Evolutionary conservation across 2,113 vertebrate species (phyloP).

Genomic region (Austrofundulus limnaeus): DNA sequence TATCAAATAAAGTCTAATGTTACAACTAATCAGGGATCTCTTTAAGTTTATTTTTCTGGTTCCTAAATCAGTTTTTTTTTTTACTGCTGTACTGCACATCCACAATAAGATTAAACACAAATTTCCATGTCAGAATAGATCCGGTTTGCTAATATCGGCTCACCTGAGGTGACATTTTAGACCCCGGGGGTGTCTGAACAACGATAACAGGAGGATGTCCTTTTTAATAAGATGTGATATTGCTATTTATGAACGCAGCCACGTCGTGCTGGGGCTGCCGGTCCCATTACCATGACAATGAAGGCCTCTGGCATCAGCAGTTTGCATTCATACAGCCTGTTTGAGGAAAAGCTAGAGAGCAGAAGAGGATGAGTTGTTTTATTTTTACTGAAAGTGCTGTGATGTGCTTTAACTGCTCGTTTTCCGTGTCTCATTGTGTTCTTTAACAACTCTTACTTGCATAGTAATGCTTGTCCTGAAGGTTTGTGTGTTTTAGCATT

Average conservation of each 20-base stretch:
- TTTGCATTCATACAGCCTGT: slow-evolving; percentile 48
- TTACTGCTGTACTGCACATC: slow-evolving; percentile 39
- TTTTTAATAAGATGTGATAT: slow-evolving; percentile 72
- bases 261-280: slow-evolving; percentile 49
- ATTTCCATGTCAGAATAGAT: slow-evolving; percentile 50
- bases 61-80: slow-evolving; percentile 43
- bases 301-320: slow-evolving; percentile 64
- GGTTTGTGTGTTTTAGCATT: too few species aligned
- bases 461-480: background rate
- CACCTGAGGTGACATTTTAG: slow-evolving; percentile 58
- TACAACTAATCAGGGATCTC: too few species aligned
- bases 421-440: slow-evolving; percentile 14
- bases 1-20: too few species aligned
- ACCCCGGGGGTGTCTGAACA: slow-evolving; percentile 41
- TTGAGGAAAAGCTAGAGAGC: slow-evolving; percentile 67
- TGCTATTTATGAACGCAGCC: slow-evolving; percentile 74
- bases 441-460: slow-evolving; percentile 12
- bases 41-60: slow-evolving; percentile 35
- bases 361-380: slow-evolving; percentile 51
- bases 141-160: slow-evolving; percentile 43
- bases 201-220: slow-evolving; percentile 64
- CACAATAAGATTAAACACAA: slow-evolving; percentile 48
- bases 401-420: slow-evolving; percentile 8
- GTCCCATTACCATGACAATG: slow-evolving; percentile 79
- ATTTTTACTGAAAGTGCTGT: slow-evolving; percentile 49